Evolutionary conservation across 2,888 invertebrate species (phyloP).

Genomic region (Heliconius sara): DNA sequence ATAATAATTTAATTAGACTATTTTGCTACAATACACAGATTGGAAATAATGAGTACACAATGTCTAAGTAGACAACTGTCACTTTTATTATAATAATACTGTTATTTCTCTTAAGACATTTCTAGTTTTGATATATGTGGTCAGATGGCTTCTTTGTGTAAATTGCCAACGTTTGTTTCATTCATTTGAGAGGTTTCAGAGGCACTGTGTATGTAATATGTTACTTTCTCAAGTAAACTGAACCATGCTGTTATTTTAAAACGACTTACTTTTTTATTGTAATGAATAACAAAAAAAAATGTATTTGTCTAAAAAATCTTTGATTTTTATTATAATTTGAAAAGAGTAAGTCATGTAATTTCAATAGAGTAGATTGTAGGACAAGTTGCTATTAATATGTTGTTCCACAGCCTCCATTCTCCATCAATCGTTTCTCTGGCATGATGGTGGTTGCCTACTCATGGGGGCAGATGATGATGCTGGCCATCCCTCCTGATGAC

Average conservation of each 20-base stretch:
- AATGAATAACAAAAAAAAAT: not conserved
- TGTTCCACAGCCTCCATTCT: slow-evolving; percentile 89
- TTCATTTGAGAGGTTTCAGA: slow-evolving; percentile 14
- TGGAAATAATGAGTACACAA: not conserved
- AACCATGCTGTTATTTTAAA: not conserved
- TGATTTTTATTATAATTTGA: not conserved
- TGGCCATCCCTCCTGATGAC: slow-evolving; percentile 91
- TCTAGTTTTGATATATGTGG: not conserved
- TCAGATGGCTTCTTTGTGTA: not conserved
- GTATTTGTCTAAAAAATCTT: not conserved
- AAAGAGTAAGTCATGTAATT: not conserved
- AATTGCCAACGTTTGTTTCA: not conserved
- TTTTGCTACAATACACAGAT: not conserved
- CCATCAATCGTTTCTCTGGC: slow-evolving; percentile 89
- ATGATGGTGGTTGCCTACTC: slow-evolving; percentile 91
- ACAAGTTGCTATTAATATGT: slow-evolving; percentile 43
- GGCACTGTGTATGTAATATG: not conserved
- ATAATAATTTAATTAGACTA: slow-evolving; percentile 30
- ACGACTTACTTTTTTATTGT: not conserved
- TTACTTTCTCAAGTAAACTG: not conserved
- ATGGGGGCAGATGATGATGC: slow-evolving; percentile 89
- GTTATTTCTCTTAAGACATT: slow-evolving; percentile 6
- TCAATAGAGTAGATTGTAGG: too few relatives aligned
- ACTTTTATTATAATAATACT: not conserved
- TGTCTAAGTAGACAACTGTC: slow-evolving; percentile 24